Conservation (phyloP, 2,888 invertebrate genomes). For the Drosophila robusta region DNA sequence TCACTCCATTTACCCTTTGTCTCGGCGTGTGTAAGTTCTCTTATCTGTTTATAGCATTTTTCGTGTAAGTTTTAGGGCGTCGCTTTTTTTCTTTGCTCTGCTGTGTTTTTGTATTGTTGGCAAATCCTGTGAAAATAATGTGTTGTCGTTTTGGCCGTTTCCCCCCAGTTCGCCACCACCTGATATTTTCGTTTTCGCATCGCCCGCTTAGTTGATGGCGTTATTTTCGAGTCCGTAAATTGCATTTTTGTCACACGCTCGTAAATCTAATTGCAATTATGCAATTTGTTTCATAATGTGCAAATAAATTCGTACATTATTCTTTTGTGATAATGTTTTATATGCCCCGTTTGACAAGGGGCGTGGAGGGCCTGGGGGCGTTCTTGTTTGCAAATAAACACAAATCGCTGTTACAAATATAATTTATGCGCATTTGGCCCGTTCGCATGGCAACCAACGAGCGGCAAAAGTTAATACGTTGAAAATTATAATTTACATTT, state of each 20-base stretch:
- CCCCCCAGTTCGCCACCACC: constrained; percentile 5
- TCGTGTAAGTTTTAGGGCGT: constrained; percentile 64
- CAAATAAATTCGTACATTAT: constrained; percentile 48
- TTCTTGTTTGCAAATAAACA: constrained; percentile 71
- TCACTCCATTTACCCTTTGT: constrained; percentile 41
- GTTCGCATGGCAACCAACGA: constrained; percentile 36
- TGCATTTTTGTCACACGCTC: constrained; percentile 44
- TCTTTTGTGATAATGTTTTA: constrained; percentile 37
- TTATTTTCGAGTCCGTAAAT: constrained; percentile 36
- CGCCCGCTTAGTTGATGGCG: constrained; percentile 13
- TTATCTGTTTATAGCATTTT: constrained; percentile 73
- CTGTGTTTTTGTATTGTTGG: constrained; percentile 6
- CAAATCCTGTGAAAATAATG: constrained; percentile 37
- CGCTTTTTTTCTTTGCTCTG: constrained; percentile 14
- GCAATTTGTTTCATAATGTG: constrained; percentile 71
- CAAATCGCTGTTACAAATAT: constrained; percentile 63
- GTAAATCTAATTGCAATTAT: constrained; percentile 77
- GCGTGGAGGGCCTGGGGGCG: background rate
- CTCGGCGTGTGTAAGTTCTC: constrained; percentile 48
- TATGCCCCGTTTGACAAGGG: constrained; percentile 5
- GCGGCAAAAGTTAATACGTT: constrained; percentile 50
- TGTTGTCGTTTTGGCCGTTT: constrained; percentile 32
- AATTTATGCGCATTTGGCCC: constrained; percentile 58
- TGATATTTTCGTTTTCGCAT: constrained; percentile 15
- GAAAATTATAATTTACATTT: constrained; percentile 57